Percentiles rank a stretch among this genome's conserved stretches.
Evolutionary conservation across 2,888 invertebrate species (phyloP).

Genomic region (Tetrapedia diversipes): DNA sequence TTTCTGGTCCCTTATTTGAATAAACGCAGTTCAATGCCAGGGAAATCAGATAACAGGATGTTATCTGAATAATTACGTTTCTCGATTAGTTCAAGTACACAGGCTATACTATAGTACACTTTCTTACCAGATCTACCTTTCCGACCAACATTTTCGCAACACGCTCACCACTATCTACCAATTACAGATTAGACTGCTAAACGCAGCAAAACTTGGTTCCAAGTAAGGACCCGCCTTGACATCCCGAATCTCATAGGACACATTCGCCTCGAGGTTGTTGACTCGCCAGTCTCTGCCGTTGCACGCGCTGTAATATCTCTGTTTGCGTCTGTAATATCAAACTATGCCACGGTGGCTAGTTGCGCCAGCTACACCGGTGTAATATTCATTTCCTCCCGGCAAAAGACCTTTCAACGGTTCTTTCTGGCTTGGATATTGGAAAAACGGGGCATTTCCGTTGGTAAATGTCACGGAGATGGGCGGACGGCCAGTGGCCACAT

Average conservation of each 20-base stretch:
- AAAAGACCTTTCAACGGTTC: slow-evolving; percentile 69
- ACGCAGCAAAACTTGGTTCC: neutral
- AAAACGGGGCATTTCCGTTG: slow-evolving; percentile 71
- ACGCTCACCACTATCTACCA: neutral
- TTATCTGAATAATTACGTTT: no score
- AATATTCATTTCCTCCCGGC: slow-evolving; percentile 70
- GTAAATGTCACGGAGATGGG: slow-evolving; percentile 70
- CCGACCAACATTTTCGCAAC: no score
- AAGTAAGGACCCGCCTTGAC: neutral
- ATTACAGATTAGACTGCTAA: slow-evolving; percentile 4
- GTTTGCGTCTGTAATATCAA: slow-evolving; percentile 56
- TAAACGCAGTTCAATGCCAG: no score
- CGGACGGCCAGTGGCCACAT: slow-evolving; percentile 68
- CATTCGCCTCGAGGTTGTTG: slow-evolving; percentile 26
- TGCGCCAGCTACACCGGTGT: slow-evolving; percentile 59
- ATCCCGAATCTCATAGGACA: slow-evolving; percentile 26
- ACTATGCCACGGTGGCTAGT: slow-evolving; percentile 47
- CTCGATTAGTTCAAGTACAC: no score
- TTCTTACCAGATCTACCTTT: no score
- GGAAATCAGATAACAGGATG: no score
- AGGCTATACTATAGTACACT: no score
- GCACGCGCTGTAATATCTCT: no score
- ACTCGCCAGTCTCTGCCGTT: slow-evolving; percentile 16
- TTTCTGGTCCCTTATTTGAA: no score
- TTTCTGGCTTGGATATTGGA: slow-evolving; percentile 68